Conservation (phyloP, 1,140 invertebrate genomes). For the Scaptomyza montana region DNA sequence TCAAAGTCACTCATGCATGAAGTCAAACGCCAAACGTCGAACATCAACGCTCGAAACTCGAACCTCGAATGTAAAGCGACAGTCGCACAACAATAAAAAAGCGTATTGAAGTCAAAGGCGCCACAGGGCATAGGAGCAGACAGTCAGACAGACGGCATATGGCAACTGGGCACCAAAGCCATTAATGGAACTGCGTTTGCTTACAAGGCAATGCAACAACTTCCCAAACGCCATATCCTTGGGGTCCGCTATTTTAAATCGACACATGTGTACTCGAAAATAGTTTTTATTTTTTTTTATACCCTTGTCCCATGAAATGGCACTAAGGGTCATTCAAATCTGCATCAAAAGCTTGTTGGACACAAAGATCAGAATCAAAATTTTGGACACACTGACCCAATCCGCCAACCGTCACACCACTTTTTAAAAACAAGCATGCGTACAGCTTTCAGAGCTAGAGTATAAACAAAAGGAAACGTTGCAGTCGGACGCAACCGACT, state of each 20-base stretch:
- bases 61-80: conserved; percentile 13
- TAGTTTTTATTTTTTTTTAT: too few relatives aligned
- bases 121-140: conserved; percentile 46
- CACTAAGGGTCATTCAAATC: too few relatives aligned
- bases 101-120: conserved; percentile 67
- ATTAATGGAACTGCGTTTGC: conserved; percentile 22
- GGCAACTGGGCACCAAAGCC: conserved; percentile 16
- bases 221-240: conserved; percentile 69
- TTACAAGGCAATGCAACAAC: conserved; percentile 65
- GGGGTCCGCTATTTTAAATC: conserved; percentile 53
- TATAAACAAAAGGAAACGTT: too few relatives aligned
- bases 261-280: too few relatives aligned
- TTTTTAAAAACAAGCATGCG: too few relatives aligned
- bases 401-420: too few relatives aligned
- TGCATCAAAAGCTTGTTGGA: too few relatives aligned
- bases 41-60: conserved; percentile 10
- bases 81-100: conserved; percentile 77
- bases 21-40: conserved; percentile 67
- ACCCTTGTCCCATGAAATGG: too few relatives aligned
- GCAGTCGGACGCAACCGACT: too few relatives aligned
- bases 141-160: conserved; percentile 1
- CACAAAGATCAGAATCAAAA: too few relatives aligned
- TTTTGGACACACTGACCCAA: too few relatives aligned
- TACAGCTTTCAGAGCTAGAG: too few relatives aligned
- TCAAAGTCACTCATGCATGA: conserved; percentile 70